Evolutionary conservation across 2,888 invertebrate species (phyloP).

Genomic region (Copidosoma aretas): DNA sequence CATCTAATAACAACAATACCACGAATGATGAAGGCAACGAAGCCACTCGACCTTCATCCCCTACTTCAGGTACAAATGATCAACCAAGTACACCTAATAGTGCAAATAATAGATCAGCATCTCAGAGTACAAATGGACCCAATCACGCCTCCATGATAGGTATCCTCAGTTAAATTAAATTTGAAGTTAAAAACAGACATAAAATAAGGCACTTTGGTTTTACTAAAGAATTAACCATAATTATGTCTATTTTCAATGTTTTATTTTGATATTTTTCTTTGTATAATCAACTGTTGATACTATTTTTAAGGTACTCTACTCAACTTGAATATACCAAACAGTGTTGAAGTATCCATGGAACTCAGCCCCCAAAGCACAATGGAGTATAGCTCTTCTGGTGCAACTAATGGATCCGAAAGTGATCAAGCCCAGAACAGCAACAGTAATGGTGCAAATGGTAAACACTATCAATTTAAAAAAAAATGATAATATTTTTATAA

Average conservation of each 20-base stretch:
- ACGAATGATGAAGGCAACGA: constrained; percentile 45
- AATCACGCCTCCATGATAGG: constrained; percentile 31
- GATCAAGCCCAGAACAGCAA: constrained; percentile 51
- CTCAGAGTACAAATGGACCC: constrained; percentile 27
- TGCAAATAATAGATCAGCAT: constrained; percentile 12
- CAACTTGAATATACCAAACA: constrained; percentile 57
- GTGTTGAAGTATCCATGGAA: constrained; percentile 71
- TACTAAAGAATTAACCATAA: constrained; percentile 8
- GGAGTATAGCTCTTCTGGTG: constrained; percentile 34
- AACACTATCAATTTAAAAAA: neutral
- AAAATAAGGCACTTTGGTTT: neutral
- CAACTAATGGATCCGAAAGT: constrained; percentile 43
- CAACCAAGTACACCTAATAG: constrained; percentile 24
- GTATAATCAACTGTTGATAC: constrained; percentile 25
- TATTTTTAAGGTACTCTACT: constrained; percentile 47
- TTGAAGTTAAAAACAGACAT: neutral
- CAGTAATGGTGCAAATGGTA: constrained; percentile 28
- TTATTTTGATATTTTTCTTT: neutral
- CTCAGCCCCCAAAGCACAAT: constrained; percentile 62
- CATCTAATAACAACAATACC: constrained; percentile 49
- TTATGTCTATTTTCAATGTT: constrained; percentile 1
- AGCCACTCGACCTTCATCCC: constrained; percentile 46
- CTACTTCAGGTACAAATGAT: constrained; percentile 40
- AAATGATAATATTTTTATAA: neutral
- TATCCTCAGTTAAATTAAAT: constrained; percentile 5